phyloP scores from a whole-genome alignment of 2,888 invertebrate genomes.

The Ferrisia virgata region DNA sequence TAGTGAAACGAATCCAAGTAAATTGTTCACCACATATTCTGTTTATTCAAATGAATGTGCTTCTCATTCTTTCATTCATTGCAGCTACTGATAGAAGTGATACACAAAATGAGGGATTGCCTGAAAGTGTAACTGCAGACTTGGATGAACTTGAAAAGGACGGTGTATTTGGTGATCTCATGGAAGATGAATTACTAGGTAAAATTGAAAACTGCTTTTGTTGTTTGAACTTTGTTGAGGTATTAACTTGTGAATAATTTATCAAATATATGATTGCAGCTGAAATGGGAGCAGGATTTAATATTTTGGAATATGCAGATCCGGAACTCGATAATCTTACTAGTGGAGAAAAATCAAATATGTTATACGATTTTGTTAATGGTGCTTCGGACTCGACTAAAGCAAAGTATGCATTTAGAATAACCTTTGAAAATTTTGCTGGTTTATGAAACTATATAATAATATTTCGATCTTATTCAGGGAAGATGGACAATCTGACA shows the following conservation, averaged over 20 bases:
- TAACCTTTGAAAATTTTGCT: background rate
- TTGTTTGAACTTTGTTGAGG: background rate
- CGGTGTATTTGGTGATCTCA: constrained; percentile 71
- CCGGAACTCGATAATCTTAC: constrained; percentile 81
- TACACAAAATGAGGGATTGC: constrained; percentile 53
- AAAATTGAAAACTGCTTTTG: constrained; percentile 45
- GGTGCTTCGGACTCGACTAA: constrained; percentile 33
- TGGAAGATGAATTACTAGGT: constrained; percentile 77
- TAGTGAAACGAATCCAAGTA: background rate
- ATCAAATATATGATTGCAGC: constrained; percentile 55
- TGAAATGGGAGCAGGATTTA: constrained; percentile 92
- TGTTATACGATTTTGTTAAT: constrained; percentile 72
- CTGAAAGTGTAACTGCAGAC: constrained; percentile 67
- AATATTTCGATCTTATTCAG: background rate
- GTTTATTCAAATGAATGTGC: background rate
- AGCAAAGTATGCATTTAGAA: constrained; percentile 9
- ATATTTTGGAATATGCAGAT: constrained; percentile 92
- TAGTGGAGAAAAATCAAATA: constrained; percentile 76
- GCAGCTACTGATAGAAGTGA: constrained; percentile 40
- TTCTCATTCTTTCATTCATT: background rate
- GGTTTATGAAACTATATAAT: background rate
- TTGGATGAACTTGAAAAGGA: constrained; percentile 68
- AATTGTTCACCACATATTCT: background rate
- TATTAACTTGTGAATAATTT: background rate
- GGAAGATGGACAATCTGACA: constrained; percentile 12